Conservation (phyloP, 2,113 vertebrate genomes). For the Onychostruthus taczanowskii region DNA sequence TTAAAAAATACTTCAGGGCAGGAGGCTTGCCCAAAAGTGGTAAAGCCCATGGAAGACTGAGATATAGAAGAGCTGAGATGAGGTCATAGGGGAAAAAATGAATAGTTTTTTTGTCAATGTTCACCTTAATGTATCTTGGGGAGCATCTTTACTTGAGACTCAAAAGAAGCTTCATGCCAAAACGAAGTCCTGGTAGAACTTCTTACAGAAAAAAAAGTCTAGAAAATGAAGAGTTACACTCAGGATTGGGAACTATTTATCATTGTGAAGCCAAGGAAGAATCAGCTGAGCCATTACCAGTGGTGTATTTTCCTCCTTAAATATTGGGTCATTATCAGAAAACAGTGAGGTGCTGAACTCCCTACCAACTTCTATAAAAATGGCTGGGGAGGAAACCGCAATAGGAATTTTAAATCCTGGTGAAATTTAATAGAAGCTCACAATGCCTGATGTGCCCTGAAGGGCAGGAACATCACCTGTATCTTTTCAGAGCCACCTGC, state of each 20-base stretch:
- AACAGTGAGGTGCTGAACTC: not conserved
- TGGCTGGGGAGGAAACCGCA: not conserved
- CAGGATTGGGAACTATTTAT: not conserved
- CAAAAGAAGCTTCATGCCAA: not conserved
- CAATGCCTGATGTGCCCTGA: not conserved
- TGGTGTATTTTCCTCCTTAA: not conserved
- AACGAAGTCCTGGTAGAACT: not conserved
- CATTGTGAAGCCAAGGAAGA: not conserved
- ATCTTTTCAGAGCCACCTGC: not conserved
- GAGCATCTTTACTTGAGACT: not conserved
- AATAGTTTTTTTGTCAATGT: not conserved
- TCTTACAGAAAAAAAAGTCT: not conserved
- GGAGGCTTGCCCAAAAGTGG: not conserved
- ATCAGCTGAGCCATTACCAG: not conserved
- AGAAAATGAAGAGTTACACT: not conserved
- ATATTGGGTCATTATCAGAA: not conserved
- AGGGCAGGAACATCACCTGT: not conserved
- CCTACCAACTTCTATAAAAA: not conserved
- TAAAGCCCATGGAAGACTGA: not conserved
- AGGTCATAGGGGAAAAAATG: not conserved
- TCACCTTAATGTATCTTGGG: not conserved
- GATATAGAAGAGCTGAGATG: not conserved
- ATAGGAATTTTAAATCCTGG: not conserved
- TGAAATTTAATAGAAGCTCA: not conserved
- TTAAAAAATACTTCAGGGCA: not conserved